Base-by-base conservation (phyloP, 2,113 vertebrate genomes). In the Lepidothrix coronata region DNA sequence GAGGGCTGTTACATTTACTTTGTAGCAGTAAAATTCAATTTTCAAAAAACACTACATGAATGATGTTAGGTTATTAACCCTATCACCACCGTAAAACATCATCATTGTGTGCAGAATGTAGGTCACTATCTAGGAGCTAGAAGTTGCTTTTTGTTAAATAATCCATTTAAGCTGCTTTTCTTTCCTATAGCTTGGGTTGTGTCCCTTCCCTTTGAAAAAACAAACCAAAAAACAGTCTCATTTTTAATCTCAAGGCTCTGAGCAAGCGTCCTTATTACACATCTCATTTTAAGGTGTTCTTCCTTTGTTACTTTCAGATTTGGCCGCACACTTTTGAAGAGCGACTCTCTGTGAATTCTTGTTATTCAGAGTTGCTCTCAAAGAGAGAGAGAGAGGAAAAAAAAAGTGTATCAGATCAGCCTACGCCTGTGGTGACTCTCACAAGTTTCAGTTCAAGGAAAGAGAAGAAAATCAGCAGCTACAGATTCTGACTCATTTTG, bases 1-100 rank as follows among this genome's bases (percentile, higher is more conserved):
- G 99, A 99, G 99, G 98, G 98, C 98, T 97, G 98, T 98, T 98
- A 98, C 98, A 98, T 98, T 98, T 98, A 99, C 98, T 99, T 99
- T 99, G 98, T 98, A 99, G 98, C 98, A 98, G 98, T 98, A 99
- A 98, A 98, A 98, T 98, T 98, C 98, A 98, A 98, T 98, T 98
- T 98, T 98, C 97, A 98, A 98, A 98, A 98, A 98, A 98, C 97
- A 98, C 97, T 98, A 98, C 98, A 98, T 98, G 98, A 98, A 98
- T 98, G 97, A 98, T 98, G 97, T 98, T 98, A 97, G 97, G 97
- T 98, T 98, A 98, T 98, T 98, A 98, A 98, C 98, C 98, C 98
- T 98, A 97, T 98, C 98, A 91, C 92, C 89, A 97, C 98, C 77
- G 95, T 98, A 98, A 98, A 98, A 98, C 97, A 97, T 97, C 97